Base-by-base conservation (phyloP, 2,797 vertebrate species). In the Sebastes diploproa region DNA sequence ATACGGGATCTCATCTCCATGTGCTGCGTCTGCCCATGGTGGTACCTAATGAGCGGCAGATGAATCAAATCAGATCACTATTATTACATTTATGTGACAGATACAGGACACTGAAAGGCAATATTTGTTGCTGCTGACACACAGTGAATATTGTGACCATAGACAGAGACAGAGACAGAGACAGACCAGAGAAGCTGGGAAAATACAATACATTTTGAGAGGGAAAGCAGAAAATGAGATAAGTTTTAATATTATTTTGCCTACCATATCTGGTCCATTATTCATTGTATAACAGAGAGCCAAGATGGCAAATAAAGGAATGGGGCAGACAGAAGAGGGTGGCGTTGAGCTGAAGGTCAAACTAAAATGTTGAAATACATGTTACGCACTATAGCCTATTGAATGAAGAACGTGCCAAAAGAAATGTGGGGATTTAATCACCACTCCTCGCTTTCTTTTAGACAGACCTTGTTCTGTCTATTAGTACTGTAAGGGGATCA, bases 1-100 rank as follows among this genome's bases (percentile, higher is more conserved):
- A 1, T 99, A 99, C 0, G 98, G 98, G 90, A 99, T 98, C 93
- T 99, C 98, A 76, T 99, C 98, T 81, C 98, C 98, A 38, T 99
- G 98, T 29, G 98, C 96, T 58, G 98, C 98, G 36, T 99, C 98
- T 67, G 98, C 98, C 98, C 98, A 99, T 0, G 98, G 97, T 60
- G 98, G 98, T 78, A 99, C 98, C 94, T 95, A 76, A 80, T 64
- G 73, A 83, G 64, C 60, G 84, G 56, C 27, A 88, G 62, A 86
- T 34, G n/a, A 78, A 86, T 78, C 67, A 62, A 74, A 83, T 87
- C 65, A 83, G 4, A 80, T 78, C 55, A 60, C 25, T 18, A 42
- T 80, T 82, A 84, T 76, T 76, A 79, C 59, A 63, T 85, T 77
- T 36, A 70, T 61, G 23, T 72, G 69, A 74, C 78, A 87, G 67